Conservation (phyloP, 2,888 invertebrate species). For the Rhopalosiphum nymphaeae region DNA sequence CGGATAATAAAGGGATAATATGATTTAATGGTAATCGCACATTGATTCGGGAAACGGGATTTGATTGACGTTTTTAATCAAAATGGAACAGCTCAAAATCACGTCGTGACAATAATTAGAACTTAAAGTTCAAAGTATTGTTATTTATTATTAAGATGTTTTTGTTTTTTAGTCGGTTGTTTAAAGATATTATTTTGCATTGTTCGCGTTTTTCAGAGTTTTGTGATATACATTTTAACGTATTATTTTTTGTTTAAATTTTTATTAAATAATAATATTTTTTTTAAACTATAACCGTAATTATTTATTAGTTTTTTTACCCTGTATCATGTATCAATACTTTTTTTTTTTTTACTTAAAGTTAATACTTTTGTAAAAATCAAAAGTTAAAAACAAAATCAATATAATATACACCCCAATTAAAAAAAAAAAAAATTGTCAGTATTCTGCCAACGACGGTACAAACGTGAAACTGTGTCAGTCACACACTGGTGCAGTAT, state of each 20-base stretch:
- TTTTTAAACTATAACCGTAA: too few species aligned
- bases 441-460: neutral
- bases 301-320: neutral
- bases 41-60: neutral
- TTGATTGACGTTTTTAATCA: neutral
- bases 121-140: neutral
- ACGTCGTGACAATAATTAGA: neutral
- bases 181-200: neutral
- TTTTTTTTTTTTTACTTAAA: neutral
- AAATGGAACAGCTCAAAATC: neutral
- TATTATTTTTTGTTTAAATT: too few species aligned
- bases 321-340: neutral
- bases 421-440: too few species aligned
- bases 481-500: neutral
- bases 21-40: too few species aligned
- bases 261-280: too few species aligned
- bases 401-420: neutral
- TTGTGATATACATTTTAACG: neutral
- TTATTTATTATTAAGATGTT: neutral
- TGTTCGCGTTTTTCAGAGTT: neutral
- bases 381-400: neutral
- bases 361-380: neutral
- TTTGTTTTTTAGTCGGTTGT: neutral
- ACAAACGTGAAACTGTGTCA: neutral
- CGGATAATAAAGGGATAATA: too few species aligned